Evolutionary conservation across 1,140 invertebrate genomes (phyloP).

Genomic region (Eubasilissa regina): DNA sequence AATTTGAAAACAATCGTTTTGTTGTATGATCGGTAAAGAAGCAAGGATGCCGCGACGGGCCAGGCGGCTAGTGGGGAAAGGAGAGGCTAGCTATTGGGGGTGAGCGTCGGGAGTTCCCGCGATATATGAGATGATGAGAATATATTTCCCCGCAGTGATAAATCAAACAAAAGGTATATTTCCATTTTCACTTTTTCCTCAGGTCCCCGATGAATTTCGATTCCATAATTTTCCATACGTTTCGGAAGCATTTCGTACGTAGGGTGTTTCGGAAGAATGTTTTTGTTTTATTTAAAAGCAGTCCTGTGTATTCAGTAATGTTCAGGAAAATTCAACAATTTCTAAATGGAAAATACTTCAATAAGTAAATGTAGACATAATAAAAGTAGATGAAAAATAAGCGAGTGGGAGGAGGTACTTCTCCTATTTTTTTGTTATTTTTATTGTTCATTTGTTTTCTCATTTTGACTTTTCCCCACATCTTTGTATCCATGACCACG

Average conservation of each 20-base stretch:
- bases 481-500: too few species aligned
- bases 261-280: background rate
- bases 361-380: too few species aligned
- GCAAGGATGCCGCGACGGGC: background rate
- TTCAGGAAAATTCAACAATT: too few species aligned
- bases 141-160: constrained; percentile 36
- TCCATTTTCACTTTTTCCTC: constrained; percentile 41
- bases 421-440: too few species aligned
- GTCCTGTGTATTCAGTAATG: too few species aligned
- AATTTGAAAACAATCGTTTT: background rate
- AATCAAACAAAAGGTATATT: constrained; percentile 47
- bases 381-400: too few species aligned
- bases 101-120: background rate
- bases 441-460: too few species aligned
- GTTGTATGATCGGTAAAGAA: background rate
- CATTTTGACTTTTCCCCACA: too few species aligned
- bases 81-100: background rate
- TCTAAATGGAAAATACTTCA: too few species aligned
- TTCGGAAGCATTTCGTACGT: background rate
- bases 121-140: constrained; percentile 34
- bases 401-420: too few species aligned
- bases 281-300: too few species aligned
- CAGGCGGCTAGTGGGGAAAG: too few species aligned
- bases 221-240: constrained; percentile 42
- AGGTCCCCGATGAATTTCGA: constrained; percentile 43